Percentiles rank a stretch among this genome's conserved stretches.
Conservation (phyloP, 2,888 invertebrate genomes). For the Muschampia plurimacula region DNA sequence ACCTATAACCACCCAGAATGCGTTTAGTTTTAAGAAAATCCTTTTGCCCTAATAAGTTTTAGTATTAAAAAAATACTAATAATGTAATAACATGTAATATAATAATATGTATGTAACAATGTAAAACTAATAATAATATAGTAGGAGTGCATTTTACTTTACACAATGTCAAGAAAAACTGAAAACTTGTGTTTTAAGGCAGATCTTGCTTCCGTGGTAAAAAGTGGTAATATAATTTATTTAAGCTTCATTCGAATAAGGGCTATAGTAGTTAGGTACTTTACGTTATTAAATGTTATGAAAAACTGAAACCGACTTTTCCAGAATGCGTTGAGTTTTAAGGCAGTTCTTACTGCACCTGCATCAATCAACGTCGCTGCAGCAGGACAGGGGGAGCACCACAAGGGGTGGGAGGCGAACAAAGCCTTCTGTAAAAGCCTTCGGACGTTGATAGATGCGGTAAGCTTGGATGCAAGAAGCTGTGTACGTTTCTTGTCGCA, state of each 20-base stretch:
- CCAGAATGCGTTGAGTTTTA: slow-evolving; percentile 5
- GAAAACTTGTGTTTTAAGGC: too few species aligned
- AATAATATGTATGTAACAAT: too few species aligned
- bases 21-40: too few species aligned
- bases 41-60: background rate
- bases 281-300: background rate
- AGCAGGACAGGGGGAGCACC: slow-evolving; percentile 65
- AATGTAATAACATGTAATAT: too few species aligned
- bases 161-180: too few species aligned
- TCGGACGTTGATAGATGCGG: slow-evolving; percentile 82
- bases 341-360: slow-evolving; percentile 72
- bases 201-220: too few species aligned
- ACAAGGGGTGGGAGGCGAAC: slow-evolving; percentile 68
- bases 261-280: background rate
- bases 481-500: slow-evolving; percentile 48
- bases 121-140: too few species aligned
- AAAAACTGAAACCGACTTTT: background rate
- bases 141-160: too few species aligned
- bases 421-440: slow-evolving; percentile 83
- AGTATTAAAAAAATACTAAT: too few species aligned
- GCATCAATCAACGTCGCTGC: slow-evolving; percentile 79
- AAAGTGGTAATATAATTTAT: too few species aligned
- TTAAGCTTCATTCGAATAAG: background rate
- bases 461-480: slow-evolving; percentile 84
- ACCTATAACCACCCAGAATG: too few species aligned